These are phyloP conservation scores for Rhabdophis nuchalis DNA, from an alignment of 2,797 vertebrate genomes.

Conservation along the genomic window DNA sequence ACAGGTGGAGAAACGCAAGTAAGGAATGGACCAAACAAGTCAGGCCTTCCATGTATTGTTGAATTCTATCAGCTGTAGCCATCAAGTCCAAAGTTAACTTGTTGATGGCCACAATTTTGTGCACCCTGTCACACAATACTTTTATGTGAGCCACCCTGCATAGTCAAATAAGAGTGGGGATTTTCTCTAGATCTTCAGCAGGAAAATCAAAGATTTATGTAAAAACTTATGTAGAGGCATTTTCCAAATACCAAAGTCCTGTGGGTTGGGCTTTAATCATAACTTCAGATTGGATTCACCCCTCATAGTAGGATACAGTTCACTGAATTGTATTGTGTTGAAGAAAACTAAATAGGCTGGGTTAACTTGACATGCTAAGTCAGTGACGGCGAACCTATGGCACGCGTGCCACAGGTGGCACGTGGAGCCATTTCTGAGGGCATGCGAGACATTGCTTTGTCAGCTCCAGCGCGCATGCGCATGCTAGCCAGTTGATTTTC, in stretches of 20 bases:
- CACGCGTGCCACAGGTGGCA: too few relatives aligned
- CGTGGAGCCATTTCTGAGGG: too few relatives aligned
- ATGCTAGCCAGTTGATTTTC: too few relatives aligned
- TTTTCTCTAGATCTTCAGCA: not conserved
- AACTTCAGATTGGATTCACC: not conserved
- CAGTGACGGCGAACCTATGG: too few relatives aligned
- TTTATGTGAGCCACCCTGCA: not conserved
- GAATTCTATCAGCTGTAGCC: not conserved
- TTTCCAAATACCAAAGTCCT: not conserved
- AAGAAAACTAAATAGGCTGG: not conserved
- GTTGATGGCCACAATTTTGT: not conserved
- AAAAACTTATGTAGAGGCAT: not conserved
- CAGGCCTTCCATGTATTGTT: not conserved
- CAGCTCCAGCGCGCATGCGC: too few relatives aligned
- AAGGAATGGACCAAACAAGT: not conserved
- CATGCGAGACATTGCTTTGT: too few relatives aligned
- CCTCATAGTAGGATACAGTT: not conserved
- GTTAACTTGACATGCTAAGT: not conserved
- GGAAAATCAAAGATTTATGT: not conserved
- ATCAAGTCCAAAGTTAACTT: not conserved
- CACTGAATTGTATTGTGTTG: not conserved
- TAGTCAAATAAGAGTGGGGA: not conserved
- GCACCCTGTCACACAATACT: not conserved
- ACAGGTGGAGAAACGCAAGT: not conserved
- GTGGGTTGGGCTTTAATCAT: not conserved